Percentiles rank a stretch among this genome's conserved stretches.
These are phyloP conservation scores for Volucella bombylans DNA, from an alignment of 2,888 invertebrate species.

Conservation along the genomic window DNA sequence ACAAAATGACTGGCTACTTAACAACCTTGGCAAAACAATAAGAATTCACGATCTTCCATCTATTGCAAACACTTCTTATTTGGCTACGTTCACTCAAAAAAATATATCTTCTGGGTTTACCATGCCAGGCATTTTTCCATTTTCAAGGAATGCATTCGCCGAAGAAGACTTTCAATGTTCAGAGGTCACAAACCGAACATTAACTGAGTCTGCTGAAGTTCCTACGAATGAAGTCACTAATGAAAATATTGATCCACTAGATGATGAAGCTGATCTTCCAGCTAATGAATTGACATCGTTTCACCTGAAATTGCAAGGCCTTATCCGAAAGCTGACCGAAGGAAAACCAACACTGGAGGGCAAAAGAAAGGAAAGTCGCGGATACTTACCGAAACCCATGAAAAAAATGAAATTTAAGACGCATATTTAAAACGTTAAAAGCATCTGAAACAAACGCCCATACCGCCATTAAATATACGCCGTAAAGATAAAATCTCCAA, in stretches of 20 bases:
- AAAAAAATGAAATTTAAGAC: too few relatives aligned
- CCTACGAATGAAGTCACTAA: slow-evolving; percentile 22
- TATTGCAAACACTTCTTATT: too few relatives aligned
- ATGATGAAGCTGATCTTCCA: slow-evolving; percentile 9
- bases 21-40: slow-evolving; percentile 41
- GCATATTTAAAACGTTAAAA: slow-evolving; percentile 29
- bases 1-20: too few relatives aligned
- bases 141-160: too few relatives aligned
- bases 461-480: slow-evolving; percentile 47
- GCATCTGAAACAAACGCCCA: slow-evolving; percentile 26
- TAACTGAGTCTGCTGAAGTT: slow-evolving; percentile 32
- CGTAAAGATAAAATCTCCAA: slow-evolving; percentile 53
- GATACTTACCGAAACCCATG: too few relatives aligned
- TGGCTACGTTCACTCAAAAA: too few relatives aligned
- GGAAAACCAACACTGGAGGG: slow-evolving; percentile 41
- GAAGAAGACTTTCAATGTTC: not conserved
- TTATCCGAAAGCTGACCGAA: not conserved
- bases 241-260: slow-evolving; percentile 20
- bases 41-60: slow-evolving; percentile 32
- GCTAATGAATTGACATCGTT: too few relatives aligned
- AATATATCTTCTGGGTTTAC: too few relatives aligned
- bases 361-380: not conserved
- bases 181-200: slow-evolving; percentile 29
- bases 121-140: too few relatives aligned
- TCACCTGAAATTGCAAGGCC: too few relatives aligned